Evolutionary conservation across 2,113 vertebrate species (phyloP).

Genomic region (Fulica atra): DNA sequence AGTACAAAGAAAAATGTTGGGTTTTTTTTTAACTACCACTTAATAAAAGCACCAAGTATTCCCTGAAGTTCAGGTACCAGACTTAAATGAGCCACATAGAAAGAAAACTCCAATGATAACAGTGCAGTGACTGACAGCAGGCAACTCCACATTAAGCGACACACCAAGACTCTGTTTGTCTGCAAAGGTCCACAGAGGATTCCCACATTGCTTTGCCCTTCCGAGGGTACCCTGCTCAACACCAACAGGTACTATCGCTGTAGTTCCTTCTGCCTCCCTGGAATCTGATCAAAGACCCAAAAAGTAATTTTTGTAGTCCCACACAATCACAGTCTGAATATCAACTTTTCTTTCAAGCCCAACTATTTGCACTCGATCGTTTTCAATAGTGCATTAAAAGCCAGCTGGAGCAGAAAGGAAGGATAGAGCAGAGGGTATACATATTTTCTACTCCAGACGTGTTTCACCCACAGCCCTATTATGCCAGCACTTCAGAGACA

Average conservation of each 20-base stretch:
- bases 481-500: neutral
- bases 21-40: neutral
- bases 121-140: neutral
- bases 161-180: neutral
- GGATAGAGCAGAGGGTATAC: neutral
- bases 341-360: slow-evolving; percentile 16
- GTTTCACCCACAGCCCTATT: slow-evolving; percentile 19
- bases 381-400: neutral
- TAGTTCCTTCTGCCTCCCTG: neutral
- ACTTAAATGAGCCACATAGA: slow-evolving; percentile 13
- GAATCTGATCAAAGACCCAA: neutral
- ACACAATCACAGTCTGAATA: neutral
- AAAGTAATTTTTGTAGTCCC: neutral
- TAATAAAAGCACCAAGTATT: neutral
- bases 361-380: neutral
- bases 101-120: neutral
- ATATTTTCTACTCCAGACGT: neutral
- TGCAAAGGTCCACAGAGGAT: neutral
- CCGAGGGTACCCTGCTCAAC: neutral
- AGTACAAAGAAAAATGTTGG: neutral
- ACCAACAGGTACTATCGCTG: neutral
- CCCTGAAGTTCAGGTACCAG: neutral
- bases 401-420: neutral
- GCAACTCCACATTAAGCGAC: neutral
- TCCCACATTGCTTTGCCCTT: neutral